These are phyloP conservation scores for Clistopyga incitator DNA, from an alignment of 2,888 invertebrate genomes.

Conservation along the genomic window DNA sequence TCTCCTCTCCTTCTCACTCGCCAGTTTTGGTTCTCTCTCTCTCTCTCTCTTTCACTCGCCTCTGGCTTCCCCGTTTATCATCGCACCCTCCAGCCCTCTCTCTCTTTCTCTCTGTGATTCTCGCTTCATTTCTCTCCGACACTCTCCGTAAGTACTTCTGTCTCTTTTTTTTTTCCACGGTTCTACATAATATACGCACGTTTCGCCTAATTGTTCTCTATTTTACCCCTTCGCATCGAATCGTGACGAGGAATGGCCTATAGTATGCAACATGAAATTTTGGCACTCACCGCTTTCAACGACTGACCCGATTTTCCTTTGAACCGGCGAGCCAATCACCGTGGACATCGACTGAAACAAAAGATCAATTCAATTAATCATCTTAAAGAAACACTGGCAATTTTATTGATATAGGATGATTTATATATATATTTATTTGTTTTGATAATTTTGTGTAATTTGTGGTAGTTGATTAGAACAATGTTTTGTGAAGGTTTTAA, in stretches of 20 bases:
- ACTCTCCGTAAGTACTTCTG: slow-evolving; percentile 8
- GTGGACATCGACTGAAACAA: neutral
- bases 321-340: slow-evolving; percentile 6
- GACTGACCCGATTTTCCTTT: slow-evolving; percentile 19
- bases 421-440: no score
- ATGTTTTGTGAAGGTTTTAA: neutral
- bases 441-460: no score
- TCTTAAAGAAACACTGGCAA: neutral
- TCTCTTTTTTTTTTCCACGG: slow-evolving; percentile 8
- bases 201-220: slow-evolving; percentile 77
- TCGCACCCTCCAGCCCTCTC: slow-evolving; percentile 33
- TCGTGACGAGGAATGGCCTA: neutral
- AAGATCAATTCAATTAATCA: neutral
- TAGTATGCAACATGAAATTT: neutral
- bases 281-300: slow-evolving; percentile 13
- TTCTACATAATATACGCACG: slow-evolving; percentile 70
- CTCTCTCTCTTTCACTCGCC: slow-evolving; percentile 26
- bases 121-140: slow-evolving; percentile 36
- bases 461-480: neutral
- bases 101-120: slow-evolving; percentile 37
- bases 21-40: slow-evolving; percentile 1
- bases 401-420: no score
- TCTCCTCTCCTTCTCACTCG: slow-evolving; percentile 13
- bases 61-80: slow-evolving; percentile 42
- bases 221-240: slow-evolving; percentile 65